phyloP scores from a whole-genome alignment of 2,888 invertebrate species.

The Perithous albicinctus region DNA sequence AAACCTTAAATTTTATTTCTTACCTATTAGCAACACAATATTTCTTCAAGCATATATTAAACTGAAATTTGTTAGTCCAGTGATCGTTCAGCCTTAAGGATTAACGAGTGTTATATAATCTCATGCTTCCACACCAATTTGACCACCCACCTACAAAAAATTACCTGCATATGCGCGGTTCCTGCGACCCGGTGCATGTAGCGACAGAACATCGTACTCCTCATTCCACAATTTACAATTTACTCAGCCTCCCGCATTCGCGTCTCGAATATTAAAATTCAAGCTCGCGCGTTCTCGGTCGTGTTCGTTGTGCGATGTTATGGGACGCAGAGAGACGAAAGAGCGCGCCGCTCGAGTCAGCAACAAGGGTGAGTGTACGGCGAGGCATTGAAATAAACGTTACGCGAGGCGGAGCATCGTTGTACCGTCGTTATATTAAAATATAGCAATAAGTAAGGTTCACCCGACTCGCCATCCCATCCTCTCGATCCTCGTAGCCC shows the following conservation, averaged over 20 bases:
- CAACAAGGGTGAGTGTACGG: slow-evolving; percentile 8
- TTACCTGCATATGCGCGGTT: not conserved
- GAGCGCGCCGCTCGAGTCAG: slow-evolving; percentile 37
- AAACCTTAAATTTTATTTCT: too few species aligned
- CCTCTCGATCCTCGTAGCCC: slow-evolving; percentile 65
- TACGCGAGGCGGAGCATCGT: slow-evolving; percentile 76
- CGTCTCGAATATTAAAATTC: slow-evolving; percentile 62
- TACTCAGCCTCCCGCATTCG: slow-evolving; percentile 25
- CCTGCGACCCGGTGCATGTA: not conserved
- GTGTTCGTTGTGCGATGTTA: slow-evolving; percentile 50
- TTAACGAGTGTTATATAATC: slow-evolving; percentile 3
- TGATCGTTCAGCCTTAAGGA: not conserved
- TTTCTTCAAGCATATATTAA: too few species aligned
- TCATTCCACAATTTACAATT: not conserved
- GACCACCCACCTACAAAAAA: not conserved
- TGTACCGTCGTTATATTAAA: slow-evolving; percentile 81
- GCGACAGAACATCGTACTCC: not conserved
- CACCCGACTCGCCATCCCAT: slow-evolving; percentile 67
- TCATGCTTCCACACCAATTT: not conserved
- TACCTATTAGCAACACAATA: too few species aligned
- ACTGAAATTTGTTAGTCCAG: not conserved
- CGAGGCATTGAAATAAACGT: slow-evolving; percentile 76
- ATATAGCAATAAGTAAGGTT: slow-evolving; percentile 80
- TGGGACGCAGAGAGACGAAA: slow-evolving; percentile 52
- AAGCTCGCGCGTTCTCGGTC: slow-evolving; percentile 62